Conservation (phyloP, 1,140 invertebrate genomes). For the Drosophila nasuta region DNA sequence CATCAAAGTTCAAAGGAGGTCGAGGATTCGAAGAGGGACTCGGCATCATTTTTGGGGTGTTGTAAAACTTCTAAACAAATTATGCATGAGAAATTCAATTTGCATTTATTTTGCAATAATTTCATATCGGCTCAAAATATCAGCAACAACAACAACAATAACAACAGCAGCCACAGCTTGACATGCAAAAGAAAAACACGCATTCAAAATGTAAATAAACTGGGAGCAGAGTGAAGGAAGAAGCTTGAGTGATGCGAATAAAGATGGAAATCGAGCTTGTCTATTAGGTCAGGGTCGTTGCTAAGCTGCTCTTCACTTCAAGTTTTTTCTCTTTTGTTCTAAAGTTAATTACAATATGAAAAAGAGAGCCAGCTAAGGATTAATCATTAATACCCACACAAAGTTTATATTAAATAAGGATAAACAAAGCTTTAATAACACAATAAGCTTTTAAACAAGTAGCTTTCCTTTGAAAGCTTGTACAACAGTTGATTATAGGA, state of each 20-base stretch:
- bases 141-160: constrained; percentile 62
- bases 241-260: constrained; percentile 9
- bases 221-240: constrained; percentile 27
- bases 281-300: constrained; percentile 19
- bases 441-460: too few relatives aligned
- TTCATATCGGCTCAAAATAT: constrained; percentile 73
- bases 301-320: constrained; percentile 21
- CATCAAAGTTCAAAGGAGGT: constrained; percentile 65
- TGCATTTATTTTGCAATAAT: constrained; percentile 84
- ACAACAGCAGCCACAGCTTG: constrained; percentile 31
- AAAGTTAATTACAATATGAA: too few relatives aligned
- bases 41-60: constrained; percentile 34
- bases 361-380: too few relatives aligned
- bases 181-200: constrained; percentile 62
- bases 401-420: too few relatives aligned
- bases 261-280: background rate
- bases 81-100: constrained; percentile 83
- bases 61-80: constrained; percentile 78
- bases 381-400: too few relatives aligned
- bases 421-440: too few relatives aligned
- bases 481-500: too few relatives aligned
- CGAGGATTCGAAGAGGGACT: background rate
- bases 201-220: constrained; percentile 54
- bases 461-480: background rate
- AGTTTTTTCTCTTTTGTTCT: too few relatives aligned